Evolutionary conservation across 2,888 invertebrate genomes (phyloP), one percentile per base, ranked within the genome.

Genomic region (Mallateleia sp.): DNA sequence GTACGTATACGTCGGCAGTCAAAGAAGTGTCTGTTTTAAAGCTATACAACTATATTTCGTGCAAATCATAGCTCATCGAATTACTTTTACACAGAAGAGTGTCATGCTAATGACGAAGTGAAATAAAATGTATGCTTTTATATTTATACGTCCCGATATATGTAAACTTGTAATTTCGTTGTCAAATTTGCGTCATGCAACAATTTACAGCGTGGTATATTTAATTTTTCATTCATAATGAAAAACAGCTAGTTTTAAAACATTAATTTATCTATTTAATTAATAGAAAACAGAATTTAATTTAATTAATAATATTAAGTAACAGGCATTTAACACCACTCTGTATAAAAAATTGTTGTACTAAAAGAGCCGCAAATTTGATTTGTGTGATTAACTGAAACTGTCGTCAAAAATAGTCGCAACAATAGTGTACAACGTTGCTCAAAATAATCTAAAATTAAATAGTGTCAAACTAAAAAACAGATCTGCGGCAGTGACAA

Each of bases 101-200:
- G 88, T 89, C 92, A 92, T 92, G 92, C 92, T 88, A 89, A 89
- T 93, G 91, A 91, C 89, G 83, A 71, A 79, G 62, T 89, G 90
- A 90, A 93, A 92, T 91, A 89, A 91, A 93, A 93, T 92, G 42
- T 75, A 56, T 66, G 54, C 15, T 62, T 22, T 74, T 25, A n/a
- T 69, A 69, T 62, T 47, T 45, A 50, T 67, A 34, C 6, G 74
- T 81, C 42, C 22, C n/a, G 20, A 54, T 25, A 34, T 20, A 52
- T 24, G 8, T 14, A 24, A 9, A n/a, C n/a, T 52, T 22, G 15
- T 22, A 18, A 22, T 24, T 20, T 24, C 24, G 14, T 54, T 56
- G 7, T 42, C 5, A 28, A 20, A 2, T 34, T n/a, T 58, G 58
- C 20, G 22, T 64, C 72, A 72, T 81, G 66, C 66, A 81, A 58